These are phyloP conservation scores for Apis mellifera DNA, from an alignment of 1,140 invertebrate species.

Conservation along the genomic window Amel_HAv3.1 CM009931.2:19131501-19132000, in stretches of 20 bases:
- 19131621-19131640: no score
- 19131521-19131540: no score
- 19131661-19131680: no score
- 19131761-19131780: conserved; percentile 37
- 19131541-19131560: no score
- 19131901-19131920: conserved; percentile 38
- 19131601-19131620: no score
- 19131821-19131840: neutral
- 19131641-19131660: no score
- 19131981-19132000: neutral
- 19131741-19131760: conserved; percentile 32
- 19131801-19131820: neutral
- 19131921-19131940: conserved; percentile 30
- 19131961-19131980: neutral
- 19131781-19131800: neutral
- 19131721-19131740: conserved; percentile 21
- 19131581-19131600: no score
- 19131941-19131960: neutral
- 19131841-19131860: conserved; percentile 50
- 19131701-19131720: neutral
- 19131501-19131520: no score
- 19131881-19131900: conserved; percentile 32
- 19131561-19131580: no score
- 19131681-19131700: no score
- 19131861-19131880: conserved; percentile 48